A percentile compares a stretch with the other conserved stretches of the same genome.
phyloP scores from a whole-genome alignment of 2,888 invertebrate genomes.

The Philereme vetulata region DNA sequence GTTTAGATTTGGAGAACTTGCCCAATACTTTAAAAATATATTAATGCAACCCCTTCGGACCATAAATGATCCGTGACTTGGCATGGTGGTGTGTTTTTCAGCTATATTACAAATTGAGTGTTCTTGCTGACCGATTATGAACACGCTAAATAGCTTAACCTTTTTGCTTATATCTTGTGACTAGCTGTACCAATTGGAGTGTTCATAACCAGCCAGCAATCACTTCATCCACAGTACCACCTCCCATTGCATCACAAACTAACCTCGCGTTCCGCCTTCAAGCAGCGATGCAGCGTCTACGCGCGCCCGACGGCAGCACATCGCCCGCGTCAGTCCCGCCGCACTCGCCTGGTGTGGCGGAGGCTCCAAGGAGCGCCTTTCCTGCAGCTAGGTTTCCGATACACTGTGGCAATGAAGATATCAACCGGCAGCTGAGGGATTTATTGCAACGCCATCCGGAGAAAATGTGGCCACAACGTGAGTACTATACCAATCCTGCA shows the following conservation, averaged over 20 bases:
- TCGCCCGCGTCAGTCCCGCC: conserved; percentile 40
- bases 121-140: conserved; percentile 6
- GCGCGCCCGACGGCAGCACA: conserved; percentile 55
- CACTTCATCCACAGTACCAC: conserved; percentile 30
- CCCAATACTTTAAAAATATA: too few relatives aligned
- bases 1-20: too few relatives aligned
- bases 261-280: conserved; percentile 41
- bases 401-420: conserved; percentile 78
- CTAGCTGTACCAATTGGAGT: conserved; percentile 20
- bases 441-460: conserved; percentile 90
- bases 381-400: conserved; percentile 75
- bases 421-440: conserved; percentile 91
- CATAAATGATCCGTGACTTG: too few relatives aligned
- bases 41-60: too few relatives aligned
- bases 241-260: conserved; percentile 32
- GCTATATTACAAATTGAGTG: neutral
- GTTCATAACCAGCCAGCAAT: conserved; percentile 53
- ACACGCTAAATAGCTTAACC: neutral
- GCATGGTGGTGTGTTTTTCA: too few relatives aligned
- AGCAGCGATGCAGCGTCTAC: conserved; percentile 78
- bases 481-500: conserved; percentile 44
- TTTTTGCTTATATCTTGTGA: neutral
- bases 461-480: conserved; percentile 84
- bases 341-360: conserved; percentile 51
- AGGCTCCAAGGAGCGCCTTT: conserved; percentile 71